Evolutionary conservation across 2,113 vertebrate genomes (phyloP).

Genomic region (Mesocricetus auratus): DNA sequence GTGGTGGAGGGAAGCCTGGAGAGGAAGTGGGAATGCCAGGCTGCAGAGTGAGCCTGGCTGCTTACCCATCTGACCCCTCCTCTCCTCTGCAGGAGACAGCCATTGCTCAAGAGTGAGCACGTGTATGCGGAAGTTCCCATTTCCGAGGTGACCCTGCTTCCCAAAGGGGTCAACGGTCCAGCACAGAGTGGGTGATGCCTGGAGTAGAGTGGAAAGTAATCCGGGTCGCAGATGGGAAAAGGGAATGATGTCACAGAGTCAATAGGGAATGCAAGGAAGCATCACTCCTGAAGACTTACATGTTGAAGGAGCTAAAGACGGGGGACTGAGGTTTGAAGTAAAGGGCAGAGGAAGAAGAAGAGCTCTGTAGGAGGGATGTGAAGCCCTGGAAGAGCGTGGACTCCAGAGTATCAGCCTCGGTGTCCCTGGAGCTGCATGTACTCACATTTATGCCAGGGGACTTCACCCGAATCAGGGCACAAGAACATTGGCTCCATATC

Average conservation of each 20-base stretch:
- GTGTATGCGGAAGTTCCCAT: not conserved
- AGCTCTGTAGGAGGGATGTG: not conserved
- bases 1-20: not conserved
- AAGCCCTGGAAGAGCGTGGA: not conserved
- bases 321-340: not conserved
- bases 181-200: not conserved
- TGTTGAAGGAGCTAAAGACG: not conserved
- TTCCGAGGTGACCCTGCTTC: not conserved
- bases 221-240: not conserved
- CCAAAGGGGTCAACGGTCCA: not conserved
- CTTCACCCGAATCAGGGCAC: not conserved
- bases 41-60: not conserved
- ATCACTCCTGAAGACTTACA: too few relatives aligned
- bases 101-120: accelerated
- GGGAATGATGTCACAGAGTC: not conserved
- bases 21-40: not conserved
- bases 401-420: not conserved
- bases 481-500: not conserved
- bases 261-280: not conserved
- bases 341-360: not conserved
- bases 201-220: not conserved
- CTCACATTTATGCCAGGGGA: not conserved
- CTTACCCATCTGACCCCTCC: not conserved
- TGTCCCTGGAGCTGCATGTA: not conserved
- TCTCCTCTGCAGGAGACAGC: not conserved